Percentiles rank a stretch among this genome's conserved stretches.
Conservation (phyloP, 2,113 vertebrate species). For the Alethe diademata region DNA sequence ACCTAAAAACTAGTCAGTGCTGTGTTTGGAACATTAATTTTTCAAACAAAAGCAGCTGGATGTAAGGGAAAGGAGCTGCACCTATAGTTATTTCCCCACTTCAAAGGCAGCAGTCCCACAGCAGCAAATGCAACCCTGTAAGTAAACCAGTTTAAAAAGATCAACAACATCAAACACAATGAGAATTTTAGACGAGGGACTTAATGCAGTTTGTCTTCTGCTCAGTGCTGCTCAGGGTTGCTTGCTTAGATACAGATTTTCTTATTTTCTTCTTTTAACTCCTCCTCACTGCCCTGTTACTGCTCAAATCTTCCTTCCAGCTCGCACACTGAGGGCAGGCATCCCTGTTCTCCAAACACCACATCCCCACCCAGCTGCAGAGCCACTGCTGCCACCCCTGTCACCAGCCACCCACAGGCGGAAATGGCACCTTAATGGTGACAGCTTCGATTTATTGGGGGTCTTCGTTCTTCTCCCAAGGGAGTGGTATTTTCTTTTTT, state of each 20-base stretch:
- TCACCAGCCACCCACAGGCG: neutral
- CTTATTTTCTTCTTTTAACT: neutral
- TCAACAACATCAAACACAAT: neutral
- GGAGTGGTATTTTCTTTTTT: neutral
- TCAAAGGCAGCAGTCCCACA: neutral
- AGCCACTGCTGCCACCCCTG: neutral
- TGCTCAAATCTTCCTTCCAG: neutral
- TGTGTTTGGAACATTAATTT: neutral
- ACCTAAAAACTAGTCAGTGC: neutral
- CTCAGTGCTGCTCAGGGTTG: neutral
- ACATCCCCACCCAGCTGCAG: neutral
- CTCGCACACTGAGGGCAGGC: fast-evolving
- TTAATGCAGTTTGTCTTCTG: neutral
- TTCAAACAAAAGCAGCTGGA: neutral
- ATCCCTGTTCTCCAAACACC: neutral
- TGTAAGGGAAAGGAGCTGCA: neutral
- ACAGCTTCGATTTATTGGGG: neutral
- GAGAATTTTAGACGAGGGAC: neutral
- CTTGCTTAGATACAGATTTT: neutral
- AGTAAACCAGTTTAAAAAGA: neutral
- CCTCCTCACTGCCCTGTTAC: neutral
- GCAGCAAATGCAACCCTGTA: neutral
- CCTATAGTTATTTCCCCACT: neutral
- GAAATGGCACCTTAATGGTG: neutral
- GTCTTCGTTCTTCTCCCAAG: neutral